A percentile compares a stretch with the other conserved stretches of the same genome.
These are phyloP conservation scores for Psittacula derbiana DNA, from an alignment of 2,797 vertebrate genomes.

Conservation along the genomic window DNA sequence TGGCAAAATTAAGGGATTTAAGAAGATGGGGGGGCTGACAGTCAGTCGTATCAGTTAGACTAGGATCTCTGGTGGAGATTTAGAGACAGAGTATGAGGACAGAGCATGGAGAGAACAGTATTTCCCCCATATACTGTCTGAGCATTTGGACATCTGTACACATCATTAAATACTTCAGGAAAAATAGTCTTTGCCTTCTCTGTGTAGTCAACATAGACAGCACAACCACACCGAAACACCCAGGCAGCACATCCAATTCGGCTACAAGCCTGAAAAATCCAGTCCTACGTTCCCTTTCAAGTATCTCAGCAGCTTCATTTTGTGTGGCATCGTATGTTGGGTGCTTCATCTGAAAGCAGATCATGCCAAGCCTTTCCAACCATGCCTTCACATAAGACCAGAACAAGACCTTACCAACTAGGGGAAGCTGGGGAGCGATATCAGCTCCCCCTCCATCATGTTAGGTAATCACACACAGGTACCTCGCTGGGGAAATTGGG, in stretches of 20 bases:
- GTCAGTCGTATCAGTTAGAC: fast-evolving
- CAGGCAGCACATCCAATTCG: not conserved
- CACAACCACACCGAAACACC: not conserved
- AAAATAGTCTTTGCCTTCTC: not conserved
- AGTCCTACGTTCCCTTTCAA: not conserved
- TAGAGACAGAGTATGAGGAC: not conserved
- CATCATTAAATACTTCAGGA: not conserved
- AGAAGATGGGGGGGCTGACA: not conserved
- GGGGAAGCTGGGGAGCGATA: not conserved
- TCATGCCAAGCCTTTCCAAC: fast-evolving
- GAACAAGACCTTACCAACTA: fast-evolving
- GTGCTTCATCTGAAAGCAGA: no score
- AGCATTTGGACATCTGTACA: not conserved
- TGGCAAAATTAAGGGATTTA: not conserved
- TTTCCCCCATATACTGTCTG: not conserved
- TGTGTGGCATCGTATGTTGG: fast-evolving
- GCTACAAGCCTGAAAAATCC: fast-evolving
- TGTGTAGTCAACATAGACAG: fast-evolving
- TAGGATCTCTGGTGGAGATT: not conserved
- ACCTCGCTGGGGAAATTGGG: not conserved
- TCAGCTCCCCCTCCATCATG: fast-evolving
- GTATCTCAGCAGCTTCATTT: not conserved
- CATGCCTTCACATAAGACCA: not conserved
- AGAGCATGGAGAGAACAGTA: fast-evolving
- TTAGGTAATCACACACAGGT: fast-evolving